Base-by-base conservation (phyloP, 2,797 vertebrate species). In the Phalloptychus januarius region DNA sequence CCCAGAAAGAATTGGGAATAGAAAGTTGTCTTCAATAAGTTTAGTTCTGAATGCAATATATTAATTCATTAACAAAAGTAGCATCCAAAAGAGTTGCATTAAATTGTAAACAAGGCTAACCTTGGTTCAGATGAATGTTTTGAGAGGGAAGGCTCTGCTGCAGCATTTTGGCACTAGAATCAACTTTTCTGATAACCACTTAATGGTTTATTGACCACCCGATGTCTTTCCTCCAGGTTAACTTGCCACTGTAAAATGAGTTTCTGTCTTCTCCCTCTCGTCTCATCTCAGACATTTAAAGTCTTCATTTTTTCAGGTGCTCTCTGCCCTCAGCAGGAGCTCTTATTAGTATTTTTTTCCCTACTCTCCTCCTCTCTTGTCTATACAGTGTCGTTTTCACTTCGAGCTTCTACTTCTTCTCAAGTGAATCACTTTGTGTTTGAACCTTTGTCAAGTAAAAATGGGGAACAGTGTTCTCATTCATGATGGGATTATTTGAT, bases 181-280 rank as follows among this genome's bases (percentile, higher is more conserved):
- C 78, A 72, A 38, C 83, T 61, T 81, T 82, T 74, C 67, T 82
- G 71, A 77, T 79, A 69, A 75, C 58, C 73, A 78, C 74, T 85
- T 83, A 80, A 84, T 79, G 75, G 71, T 48, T 73, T 73, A 85
- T 67, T 81, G 81, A 84, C 76, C 82, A 83, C 81, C 79, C 82
- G 81, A 78, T 85, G 83, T 79, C 74, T 86, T 73, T 84, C 79
- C 73, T 84, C 40, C 78, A 79, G 82, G 67, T 86, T 75, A 58
- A 81, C 77, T n/a, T 77, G 61, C 48, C 52, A 8, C 74, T 79
- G 75, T 65, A 71, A 71, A 87, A 79, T 79, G 74, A 79, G 48
- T 85, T 83, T 83, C 82, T 83, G 31, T 79, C 75, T 52, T 72
- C 56, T 83, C 33, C 25, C 54, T 44, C 61, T 74, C 40, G 65